A percentile compares a stretch with the other conserved stretches of the same genome.
Conservation (phyloP, 2,888 invertebrate genomes). For the Nephrotoma appendiculata region DNA sequence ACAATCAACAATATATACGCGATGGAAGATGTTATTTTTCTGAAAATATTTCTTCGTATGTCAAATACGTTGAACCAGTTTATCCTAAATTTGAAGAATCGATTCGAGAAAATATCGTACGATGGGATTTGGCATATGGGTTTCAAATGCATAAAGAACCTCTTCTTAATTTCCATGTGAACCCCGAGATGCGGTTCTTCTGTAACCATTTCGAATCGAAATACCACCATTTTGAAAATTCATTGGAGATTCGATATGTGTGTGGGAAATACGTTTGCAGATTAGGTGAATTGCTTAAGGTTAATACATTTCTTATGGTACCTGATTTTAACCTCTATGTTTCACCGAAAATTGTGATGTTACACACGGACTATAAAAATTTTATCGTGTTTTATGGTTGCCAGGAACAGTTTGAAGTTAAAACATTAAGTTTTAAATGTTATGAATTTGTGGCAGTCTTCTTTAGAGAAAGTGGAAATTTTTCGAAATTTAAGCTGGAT, state of each 20-base stretch:
- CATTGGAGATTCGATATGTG: neutral
- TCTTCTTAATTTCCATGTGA: neutral
- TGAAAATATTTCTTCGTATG: no score
- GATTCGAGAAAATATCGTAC: neutral
- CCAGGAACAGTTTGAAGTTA: neutral
- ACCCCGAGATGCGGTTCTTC: neutral
- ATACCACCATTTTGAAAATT: neutral
- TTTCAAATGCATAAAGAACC: neutral
- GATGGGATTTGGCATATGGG: neutral
- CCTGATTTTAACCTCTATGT: neutral
- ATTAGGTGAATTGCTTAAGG: neutral
- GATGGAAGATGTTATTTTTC: no score
- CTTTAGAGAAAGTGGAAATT: neutral
- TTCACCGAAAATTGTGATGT: neutral
- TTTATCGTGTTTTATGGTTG: neutral
- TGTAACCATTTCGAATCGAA: neutral
- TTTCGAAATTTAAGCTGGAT: neutral
- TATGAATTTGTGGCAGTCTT: neutral
- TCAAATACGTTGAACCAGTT: no score
- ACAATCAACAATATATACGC: no score
- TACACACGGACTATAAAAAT: neutral
- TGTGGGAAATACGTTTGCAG: neutral
- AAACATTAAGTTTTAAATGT: no score
- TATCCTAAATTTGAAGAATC: neutral
- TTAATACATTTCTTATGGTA: neutral